Conservation (phyloP, 2,888 invertebrate genomes). For the Drosophila trichaetosa region DNA sequence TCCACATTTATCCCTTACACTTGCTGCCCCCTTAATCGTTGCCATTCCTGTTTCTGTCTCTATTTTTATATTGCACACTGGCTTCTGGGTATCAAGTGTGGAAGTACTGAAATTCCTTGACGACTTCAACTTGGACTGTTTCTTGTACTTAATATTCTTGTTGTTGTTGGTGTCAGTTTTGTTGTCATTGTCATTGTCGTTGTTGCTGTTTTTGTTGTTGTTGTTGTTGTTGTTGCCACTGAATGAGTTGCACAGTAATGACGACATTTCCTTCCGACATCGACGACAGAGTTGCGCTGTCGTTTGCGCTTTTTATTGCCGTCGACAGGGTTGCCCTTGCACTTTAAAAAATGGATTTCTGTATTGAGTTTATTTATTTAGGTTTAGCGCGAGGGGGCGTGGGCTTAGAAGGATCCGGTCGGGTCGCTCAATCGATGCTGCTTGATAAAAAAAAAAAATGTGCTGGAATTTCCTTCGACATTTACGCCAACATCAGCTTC, state of each 20-base stretch:
- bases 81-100: conserved; percentile 66
- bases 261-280: conserved; percentile 76
- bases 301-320: conserved; percentile 67
- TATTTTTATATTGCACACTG: conserved; percentile 45
- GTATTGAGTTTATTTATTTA: conserved; percentile 72
- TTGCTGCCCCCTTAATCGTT: neutral
- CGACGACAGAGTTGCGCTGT: conserved; percentile 37
- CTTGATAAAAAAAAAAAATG: conserved; percentile 65
- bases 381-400: conserved; percentile 26
- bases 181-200: conserved; percentile 3
- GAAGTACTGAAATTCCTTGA: conserved; percentile 52
- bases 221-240: conserved; percentile 3
- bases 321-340: conserved; percentile 53
- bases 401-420: neutral
- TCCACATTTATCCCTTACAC: neutral
- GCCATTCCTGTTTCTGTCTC: conserved; percentile 13
- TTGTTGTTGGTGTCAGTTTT: conserved; percentile 1
- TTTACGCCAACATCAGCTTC: conserved; percentile 45
- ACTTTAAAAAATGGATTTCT: conserved; percentile 50
- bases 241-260: conserved; percentile 68
- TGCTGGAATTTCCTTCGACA: conserved; percentile 57
- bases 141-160: conserved; percentile 9
- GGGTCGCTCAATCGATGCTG: conserved; percentile 68
- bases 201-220: neutral
- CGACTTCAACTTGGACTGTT: conserved; percentile 54